A percentile compares a stretch with the other conserved stretches of the same genome.
phyloP scores from a whole-genome alignment of 30 jellyfish, hydroid and myxozoan species.

The Hydra vulgaris region DNA sequence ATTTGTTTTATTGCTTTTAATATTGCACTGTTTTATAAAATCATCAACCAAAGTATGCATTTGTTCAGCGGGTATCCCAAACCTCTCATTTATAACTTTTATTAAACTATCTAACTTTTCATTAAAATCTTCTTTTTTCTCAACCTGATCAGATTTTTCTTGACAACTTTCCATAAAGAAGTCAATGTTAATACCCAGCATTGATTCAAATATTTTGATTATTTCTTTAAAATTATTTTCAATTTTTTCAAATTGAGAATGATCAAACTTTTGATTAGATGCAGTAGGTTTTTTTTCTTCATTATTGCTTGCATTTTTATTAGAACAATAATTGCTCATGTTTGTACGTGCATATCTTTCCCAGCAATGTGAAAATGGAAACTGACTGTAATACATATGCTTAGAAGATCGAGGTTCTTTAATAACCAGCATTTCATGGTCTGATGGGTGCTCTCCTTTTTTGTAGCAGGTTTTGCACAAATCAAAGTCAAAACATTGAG shows the following conservation, averaged over 20 bases:
- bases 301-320: background rate
- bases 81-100: background rate
- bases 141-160: background rate
- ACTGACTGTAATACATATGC: conserved; percentile 12
- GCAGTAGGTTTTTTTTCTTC: background rate
- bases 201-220: background rate
- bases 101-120: background rate
- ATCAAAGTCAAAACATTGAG: conserved; percentile 78
- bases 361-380: conserved; percentile 14
- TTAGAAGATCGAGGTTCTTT: conserved; percentile 46
- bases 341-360: background rate
- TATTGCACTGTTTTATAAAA: background rate
- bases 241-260: background rate
- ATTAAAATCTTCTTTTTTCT: background rate
- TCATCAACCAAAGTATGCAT: background rate
- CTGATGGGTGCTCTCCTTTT: conserved; percentile 68
- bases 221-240: background rate
- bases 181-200: background rate
- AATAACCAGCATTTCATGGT: conserved; percentile 85
- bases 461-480: conserved; percentile 75
- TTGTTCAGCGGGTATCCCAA: conserved; percentile 10
- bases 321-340: background rate
- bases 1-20: background rate
- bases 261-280: background rate
- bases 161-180: background rate